A percentile compares a stretch with the other conserved stretches of the same genome.
phyloP scores from a whole-genome alignment of 1,140 invertebrate species.

The Scylla paramamosain region DNA sequence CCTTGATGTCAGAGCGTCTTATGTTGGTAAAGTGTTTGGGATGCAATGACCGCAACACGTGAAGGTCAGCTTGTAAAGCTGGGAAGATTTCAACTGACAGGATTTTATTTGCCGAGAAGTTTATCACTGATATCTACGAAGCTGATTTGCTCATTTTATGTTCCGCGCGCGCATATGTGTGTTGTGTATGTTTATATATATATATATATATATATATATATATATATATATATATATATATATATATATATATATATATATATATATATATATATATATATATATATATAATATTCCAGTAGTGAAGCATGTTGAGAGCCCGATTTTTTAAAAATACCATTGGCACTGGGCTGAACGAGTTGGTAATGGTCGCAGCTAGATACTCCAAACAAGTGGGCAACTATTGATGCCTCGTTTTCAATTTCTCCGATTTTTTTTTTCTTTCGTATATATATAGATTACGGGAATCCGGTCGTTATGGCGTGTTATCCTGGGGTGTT shows the following conservation, averaged over 20 bases:
- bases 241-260: slow-evolving; percentile 36
- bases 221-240: slow-evolving; percentile 38
- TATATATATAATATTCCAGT: not conserved
- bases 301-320: not conserved
- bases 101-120: not conserved
- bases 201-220: slow-evolving; percentile 26
- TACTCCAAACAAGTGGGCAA: not conserved
- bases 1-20: too few species aligned
- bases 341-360: not conserved
- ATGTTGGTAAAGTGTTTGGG: too few species aligned
- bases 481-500: slow-evolving; percentile 2
- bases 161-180: not conserved
- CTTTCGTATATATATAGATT: not conserved
- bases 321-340: not conserved
- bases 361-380: not conserved
- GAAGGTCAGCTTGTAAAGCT: too few species aligned
- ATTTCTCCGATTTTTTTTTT: not conserved
- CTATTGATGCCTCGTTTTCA: not conserved
- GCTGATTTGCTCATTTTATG: not conserved
- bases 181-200: not conserved
- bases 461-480: not conserved
- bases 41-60: too few species aligned
- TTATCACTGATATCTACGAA: not conserved
- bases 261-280: not conserved
- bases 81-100: not conserved